Evolutionary conservation across 2,888 invertebrate species (phyloP).

Genomic region (Pachycephus smyrnensis): DNA sequence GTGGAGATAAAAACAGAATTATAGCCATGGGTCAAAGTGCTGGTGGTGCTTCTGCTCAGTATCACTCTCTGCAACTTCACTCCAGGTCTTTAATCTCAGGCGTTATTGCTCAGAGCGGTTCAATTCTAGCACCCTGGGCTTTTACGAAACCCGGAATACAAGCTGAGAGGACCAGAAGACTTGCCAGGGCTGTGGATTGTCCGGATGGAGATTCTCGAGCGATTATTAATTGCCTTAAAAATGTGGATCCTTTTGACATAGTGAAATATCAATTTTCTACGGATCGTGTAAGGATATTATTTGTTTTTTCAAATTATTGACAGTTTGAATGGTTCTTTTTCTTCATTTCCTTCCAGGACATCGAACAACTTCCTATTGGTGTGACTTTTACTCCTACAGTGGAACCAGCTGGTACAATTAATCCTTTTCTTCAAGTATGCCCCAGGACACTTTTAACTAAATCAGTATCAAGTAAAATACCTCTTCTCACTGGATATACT

Average conservation of each 20-base stretch:
- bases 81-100: conserved; percentile 17
- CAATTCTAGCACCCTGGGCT: conserved; percentile 17
- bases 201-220: neutral
- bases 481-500: conserved; percentile 18
- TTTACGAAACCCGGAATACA: conserved; percentile 17
- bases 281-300: conserved; percentile 1
- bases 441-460: conserved; percentile 10
- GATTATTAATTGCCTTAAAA: conserved; percentile 13
- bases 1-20: conserved; percentile 19
- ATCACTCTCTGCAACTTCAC: conserved; percentile 12
- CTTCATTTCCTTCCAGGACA: neutral
- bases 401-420: conserved; percentile 7
- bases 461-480: neutral
- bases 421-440: conserved; percentile 8
- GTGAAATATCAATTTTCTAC: conserved; percentile 12
- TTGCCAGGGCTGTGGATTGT: conserved; percentile 13
- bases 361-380: conserved; percentile 20
- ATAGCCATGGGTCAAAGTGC: conserved; percentile 22
- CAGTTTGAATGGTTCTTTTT: neutral
- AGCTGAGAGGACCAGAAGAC: conserved; percentile 7
- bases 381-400: conserved; percentile 19
- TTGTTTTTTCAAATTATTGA: neutral
- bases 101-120: conserved; percentile 22
- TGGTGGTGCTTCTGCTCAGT: conserved; percentile 19
- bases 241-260: conserved; percentile 7